Evolutionary conservation across 1,140 invertebrate genomes (phyloP), one percentile per base, ranked within the genome.

Genomic region (Drosophila seguyi): DNA sequence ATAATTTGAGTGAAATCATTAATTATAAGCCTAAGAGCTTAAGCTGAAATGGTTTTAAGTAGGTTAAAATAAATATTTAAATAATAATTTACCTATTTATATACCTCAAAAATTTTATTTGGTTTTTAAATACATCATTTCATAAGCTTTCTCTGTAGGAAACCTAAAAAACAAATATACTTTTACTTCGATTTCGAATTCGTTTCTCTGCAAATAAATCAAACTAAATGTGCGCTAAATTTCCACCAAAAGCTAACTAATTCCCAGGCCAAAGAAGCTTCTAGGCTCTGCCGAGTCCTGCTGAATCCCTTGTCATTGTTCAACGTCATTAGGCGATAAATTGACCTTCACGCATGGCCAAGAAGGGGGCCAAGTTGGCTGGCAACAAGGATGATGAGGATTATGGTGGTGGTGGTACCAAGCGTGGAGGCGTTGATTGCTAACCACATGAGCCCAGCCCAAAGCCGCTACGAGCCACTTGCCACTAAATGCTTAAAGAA

Each of bases 261-360:
- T 53, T 25, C 44, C 34, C 18, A 20, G 50, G 20, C 18, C 29
- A 1, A 22, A 52, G 31, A 4, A 20, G 31, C 13, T 61, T 16
- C 27, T 6, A 38, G n/a, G 18, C 25, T 14, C 25, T 42, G 11
- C 13, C 4, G 27, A 59, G 38, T 55, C 53, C 53, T 53, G 50
- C 52, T 36, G 52, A 41, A 36, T 72, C 52, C 67, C 53, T 59
- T 72, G 69, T 73, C 79, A 88, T 84, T 88, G 76, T 90, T 84
- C 76, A 71, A 60, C 85, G 65, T 84, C 84, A 88, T 87, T 88
- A 84, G 77, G 65, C 84, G 85, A 88, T 88, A 90, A 88, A 88
- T 88, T 88, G 84, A 88, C 84, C 84, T 88, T 88, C 85, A 90
- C 80, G 75, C 75, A 73, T 79, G 75, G 68, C 57, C 22, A 41